Base-by-base conservation (phyloP, 1,140 invertebrate genomes). In the Camponotus vicinus region DNA sequence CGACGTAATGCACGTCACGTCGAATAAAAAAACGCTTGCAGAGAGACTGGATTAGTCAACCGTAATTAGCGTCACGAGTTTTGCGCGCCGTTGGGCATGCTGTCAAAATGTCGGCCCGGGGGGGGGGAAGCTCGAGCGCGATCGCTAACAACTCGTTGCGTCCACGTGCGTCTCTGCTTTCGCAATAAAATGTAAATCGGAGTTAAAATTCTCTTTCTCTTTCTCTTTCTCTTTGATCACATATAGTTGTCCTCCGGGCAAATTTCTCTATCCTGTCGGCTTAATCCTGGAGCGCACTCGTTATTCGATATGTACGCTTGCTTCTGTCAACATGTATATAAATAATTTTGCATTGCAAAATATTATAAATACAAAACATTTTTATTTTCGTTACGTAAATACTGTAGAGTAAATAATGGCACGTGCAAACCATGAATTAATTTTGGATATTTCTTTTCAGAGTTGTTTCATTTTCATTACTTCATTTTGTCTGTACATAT, bases 131-230 rank as follows among this genome's bases (percentile, higher is more conserved):
- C 21, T 37, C 15, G 27, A 40, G 18, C 55, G 13, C 40, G 55
- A 83, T 83, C 27, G 55, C 55, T 70, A 57, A 42, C 79, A 32
- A 42, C 42, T 82, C 66, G 27, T 57, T 59, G 13, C 78, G 67
- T 49, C 18, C 27, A 42, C 70, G 70, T 18, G 70, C 70, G 55
- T 27, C 27, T 32, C 55, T 27, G 40, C 13, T 83, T 73, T 73
- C 79, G 69, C 67, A 83, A 83, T 32, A 61, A 73, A 83, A 82
- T 82, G 79, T 82, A 82, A 82, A 83, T 73, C 27, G 27, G 8
- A 61, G 40, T 61, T 49, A 13, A 83, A 73, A 61, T 49, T 61
- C 37, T 82, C 67, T 59, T 52, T 52, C 49, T 15, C 13, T 52
- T 15, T 52, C 49, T 52, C 13, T 52, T 0, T 52, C 49, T 52